These are phyloP conservation scores for Morpho deidamia DNA, from an alignment of 2,888 invertebrate genomes.

Conservation along the genomic window DNA sequence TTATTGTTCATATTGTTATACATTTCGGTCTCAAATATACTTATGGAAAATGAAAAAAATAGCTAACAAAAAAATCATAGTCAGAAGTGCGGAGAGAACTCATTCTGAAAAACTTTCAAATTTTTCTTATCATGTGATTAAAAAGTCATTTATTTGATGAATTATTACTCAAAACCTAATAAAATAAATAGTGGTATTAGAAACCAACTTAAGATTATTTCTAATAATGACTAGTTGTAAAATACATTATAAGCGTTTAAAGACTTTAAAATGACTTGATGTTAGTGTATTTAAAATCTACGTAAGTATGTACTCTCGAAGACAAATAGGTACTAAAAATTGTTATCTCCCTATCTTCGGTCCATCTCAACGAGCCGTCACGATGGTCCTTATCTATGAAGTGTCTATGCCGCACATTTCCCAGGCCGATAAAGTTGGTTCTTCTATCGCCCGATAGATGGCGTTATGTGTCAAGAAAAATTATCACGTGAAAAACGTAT, in stretches of 20 bases:
- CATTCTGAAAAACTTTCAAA: too few relatives aligned
- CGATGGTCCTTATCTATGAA: constrained; percentile 39
- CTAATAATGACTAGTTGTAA: neutral
- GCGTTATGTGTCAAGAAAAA: constrained; percentile 36
- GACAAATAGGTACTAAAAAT: constrained; percentile 23
- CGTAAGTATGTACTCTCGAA: constrained; percentile 4
- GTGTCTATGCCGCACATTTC: constrained; percentile 32
- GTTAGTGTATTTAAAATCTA: neutral
- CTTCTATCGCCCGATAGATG: constrained; percentile 64
- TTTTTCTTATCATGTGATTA: too few relatives aligned
- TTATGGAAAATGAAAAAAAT: too few relatives aligned
- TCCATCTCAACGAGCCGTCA: constrained; percentile 46
- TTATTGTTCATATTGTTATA: too few relatives aligned
- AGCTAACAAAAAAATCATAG: too few relatives aligned
- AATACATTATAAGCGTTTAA: neutral
- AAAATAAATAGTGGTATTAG: too few relatives aligned
- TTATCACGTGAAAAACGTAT: neutral
- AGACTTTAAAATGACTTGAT: neutral
- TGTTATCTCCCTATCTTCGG: constrained; percentile 39
- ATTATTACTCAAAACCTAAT: too few relatives aligned
- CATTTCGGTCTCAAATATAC: too few relatives aligned
- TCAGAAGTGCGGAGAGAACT: too few relatives aligned
- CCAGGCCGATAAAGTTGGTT: constrained; percentile 35
- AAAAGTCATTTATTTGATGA: too few relatives aligned
- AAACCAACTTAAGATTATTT: too few relatives aligned